Conservation (phyloP, 1,140 invertebrate genomes). For the Polypedilum vanderplanki region DNA sequence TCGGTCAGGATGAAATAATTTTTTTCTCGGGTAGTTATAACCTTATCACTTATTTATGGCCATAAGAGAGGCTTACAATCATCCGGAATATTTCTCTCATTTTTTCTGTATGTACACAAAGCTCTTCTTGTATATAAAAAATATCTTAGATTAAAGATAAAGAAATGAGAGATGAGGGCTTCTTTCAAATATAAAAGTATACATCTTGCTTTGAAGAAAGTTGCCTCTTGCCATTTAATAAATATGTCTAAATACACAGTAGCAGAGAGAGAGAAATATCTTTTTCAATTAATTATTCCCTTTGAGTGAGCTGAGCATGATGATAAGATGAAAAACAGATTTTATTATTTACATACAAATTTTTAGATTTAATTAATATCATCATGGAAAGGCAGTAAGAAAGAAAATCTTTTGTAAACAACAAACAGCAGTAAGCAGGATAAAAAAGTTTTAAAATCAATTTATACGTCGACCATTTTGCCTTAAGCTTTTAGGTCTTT, state of each 20-base stretch:
- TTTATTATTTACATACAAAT: neutral
- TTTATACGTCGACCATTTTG: too few relatives aligned
- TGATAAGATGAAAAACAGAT: neutral
- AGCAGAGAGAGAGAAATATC: neutral
- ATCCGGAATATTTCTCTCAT: neutral
- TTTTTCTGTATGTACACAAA: neutral
- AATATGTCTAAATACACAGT: neutral
- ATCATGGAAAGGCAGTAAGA: neutral
- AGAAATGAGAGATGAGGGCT: too few relatives aligned
- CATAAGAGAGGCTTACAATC: neutral
- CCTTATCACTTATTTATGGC: conserved; percentile 6
- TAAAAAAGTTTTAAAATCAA: too few relatives aligned
- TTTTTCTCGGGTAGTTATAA: neutral
- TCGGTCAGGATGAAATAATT: neutral
- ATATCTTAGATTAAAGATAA: too few relatives aligned
- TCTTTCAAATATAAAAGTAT: too few relatives aligned
- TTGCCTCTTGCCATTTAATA: neutral
- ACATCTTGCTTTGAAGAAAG: neutral
- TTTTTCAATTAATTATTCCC: conserved; percentile 6
- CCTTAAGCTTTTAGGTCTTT: too few relatives aligned
- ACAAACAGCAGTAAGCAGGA: too few relatives aligned
- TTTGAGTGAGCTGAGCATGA: neutral
- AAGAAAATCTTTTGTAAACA: too few relatives aligned
- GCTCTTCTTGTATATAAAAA: neutral
- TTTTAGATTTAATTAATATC: conserved; percentile 20